A percentile compares a stretch with the other conserved stretches of the same genome.
Evolutionary conservation across 37 sponge, comb jelly and placozoan genomes (phyloP).

Genomic region (Diacarnus erythraeanus): DNA sequence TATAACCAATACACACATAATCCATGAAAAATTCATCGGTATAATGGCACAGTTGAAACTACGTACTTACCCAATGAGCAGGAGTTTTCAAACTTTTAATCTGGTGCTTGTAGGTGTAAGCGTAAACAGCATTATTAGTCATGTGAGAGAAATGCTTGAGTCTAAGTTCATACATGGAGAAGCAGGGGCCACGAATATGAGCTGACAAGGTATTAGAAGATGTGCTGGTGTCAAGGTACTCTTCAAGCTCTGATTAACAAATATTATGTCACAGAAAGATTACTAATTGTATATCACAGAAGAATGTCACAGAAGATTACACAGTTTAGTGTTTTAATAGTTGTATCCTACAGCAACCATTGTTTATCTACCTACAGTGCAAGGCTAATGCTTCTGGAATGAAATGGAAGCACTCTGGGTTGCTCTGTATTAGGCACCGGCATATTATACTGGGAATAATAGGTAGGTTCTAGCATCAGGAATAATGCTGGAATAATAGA

Average conservation of each 20-base stretch:
- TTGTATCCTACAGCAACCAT: too few species aligned
- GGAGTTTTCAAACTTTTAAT: slow-evolving; percentile 48
- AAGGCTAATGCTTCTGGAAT: too few species aligned
- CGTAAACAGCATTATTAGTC: slow-evolving; percentile 50
- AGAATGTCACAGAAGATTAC: neutral
- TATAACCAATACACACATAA: neutral
- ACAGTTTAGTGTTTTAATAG: too few species aligned
- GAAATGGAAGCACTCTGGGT: too few species aligned
- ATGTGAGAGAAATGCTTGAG: slow-evolving; percentile 43
- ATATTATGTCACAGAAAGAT: too few species aligned
- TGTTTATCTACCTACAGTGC: too few species aligned
- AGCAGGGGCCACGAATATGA: slow-evolving; percentile 36
- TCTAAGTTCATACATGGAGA: slow-evolving; percentile 60
- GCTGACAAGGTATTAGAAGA: slow-evolving; percentile 18
- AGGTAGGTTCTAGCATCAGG: too few species aligned
- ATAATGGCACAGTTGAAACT: neutral
- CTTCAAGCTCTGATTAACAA: neutral
- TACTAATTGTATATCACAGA: too few species aligned
- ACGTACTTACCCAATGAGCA: slow-evolving; percentile 47
- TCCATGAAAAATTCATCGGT: neutral
- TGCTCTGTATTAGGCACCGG: too few species aligned
- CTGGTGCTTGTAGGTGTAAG: slow-evolving; percentile 62
- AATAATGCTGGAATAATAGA: too few species aligned
- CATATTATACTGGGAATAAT: too few species aligned
- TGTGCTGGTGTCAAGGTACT: neutral